Evolutionary conservation across 2,888 invertebrate species (phyloP).

Genomic region (Agrilus cyanescens): DNA sequence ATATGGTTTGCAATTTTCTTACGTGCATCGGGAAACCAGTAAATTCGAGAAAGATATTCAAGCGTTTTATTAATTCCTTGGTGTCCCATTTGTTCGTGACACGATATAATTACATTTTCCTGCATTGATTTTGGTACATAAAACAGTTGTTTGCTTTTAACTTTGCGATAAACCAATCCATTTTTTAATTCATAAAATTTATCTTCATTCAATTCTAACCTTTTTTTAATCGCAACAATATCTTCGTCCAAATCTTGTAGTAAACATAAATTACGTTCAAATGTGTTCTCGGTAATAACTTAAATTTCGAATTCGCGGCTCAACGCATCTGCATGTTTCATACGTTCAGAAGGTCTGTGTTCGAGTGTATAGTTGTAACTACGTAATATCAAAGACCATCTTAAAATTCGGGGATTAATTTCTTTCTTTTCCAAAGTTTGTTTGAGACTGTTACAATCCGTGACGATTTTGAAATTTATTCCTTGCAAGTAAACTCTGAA

Average conservation of each 20-base stretch:
- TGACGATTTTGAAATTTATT: slow-evolving; percentile 1
- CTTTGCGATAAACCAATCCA: slow-evolving; percentile 5
- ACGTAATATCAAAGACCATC: slow-evolving; percentile 16
- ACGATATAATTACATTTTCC: too few species aligned
- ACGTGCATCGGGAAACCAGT: background rate
- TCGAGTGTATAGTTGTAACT: slow-evolving; percentile 1
- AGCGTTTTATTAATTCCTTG: background rate
- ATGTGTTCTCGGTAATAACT: background rate
- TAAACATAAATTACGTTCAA: slow-evolving; percentile 1
- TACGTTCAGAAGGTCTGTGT: background rate
- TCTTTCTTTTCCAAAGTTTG: slow-evolving; percentile 3
- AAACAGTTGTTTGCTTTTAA: too few species aligned
- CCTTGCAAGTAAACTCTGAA: slow-evolving; percentile 4
- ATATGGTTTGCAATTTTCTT: background rate
- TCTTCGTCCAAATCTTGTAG: background rate
- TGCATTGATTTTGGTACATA: too few species aligned
- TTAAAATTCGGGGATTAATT: slow-evolving; percentile 13
- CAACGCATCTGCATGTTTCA: slow-evolving; percentile 1
- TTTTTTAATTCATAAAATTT: slow-evolving; percentile 2
- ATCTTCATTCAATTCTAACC: slow-evolving; percentile 1
- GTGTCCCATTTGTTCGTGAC: background rate
- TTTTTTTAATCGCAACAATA: background rate
- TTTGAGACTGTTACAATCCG: slow-evolving; percentile 3
- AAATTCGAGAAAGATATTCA: background rate
- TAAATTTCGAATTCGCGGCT: background rate